phyloP scores from a whole-genome alignment of 2,888 invertebrate genomes.

The Drosophila testacea region DNA sequence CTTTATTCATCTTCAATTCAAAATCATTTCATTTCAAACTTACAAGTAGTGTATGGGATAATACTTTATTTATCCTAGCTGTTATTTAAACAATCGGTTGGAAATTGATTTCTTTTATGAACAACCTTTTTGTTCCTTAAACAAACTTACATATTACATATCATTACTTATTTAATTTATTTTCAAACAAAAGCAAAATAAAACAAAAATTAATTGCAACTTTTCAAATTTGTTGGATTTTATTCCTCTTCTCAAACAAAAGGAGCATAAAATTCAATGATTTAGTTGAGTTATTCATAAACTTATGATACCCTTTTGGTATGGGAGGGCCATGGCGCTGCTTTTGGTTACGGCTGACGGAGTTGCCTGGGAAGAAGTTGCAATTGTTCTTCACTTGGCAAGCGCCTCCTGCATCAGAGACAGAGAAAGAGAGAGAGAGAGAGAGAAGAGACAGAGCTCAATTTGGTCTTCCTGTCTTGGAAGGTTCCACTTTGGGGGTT shows the following conservation, averaged over 20 bases:
- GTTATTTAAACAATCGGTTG: too few species aligned
- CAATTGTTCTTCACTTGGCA: slow-evolving; percentile 26
- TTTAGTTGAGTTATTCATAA: slow-evolving; percentile 7
- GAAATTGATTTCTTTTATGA: too few species aligned
- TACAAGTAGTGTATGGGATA: too few species aligned
- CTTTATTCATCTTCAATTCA: too few species aligned
- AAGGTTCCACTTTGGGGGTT: slow-evolving; percentile 19
- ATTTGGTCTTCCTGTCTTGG: slow-evolving; percentile 41
- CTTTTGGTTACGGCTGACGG: slow-evolving; percentile 68
- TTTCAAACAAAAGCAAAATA: too few species aligned
- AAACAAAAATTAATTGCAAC: slow-evolving; percentile 1
- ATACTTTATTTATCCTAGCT: too few species aligned
- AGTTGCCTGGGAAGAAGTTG: slow-evolving; percentile 71
- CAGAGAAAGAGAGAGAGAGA: background rate
- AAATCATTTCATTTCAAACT: too few species aligned
- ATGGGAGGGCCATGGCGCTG: slow-evolving; percentile 1
- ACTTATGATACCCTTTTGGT: background rate
- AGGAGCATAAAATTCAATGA: slow-evolving; percentile 2
- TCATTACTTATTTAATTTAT: too few species aligned
- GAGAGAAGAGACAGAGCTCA: background rate
- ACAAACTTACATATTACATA: too few species aligned
- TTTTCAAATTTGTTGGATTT: slow-evolving; percentile 1
- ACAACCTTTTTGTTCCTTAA: too few species aligned
- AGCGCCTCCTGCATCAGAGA: slow-evolving; percentile 16
- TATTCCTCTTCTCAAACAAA: background rate